Evolutionary conservation across 2,797 vertebrate genomes (phyloP).

Genomic region (Psittacula derbiana): DNA sequence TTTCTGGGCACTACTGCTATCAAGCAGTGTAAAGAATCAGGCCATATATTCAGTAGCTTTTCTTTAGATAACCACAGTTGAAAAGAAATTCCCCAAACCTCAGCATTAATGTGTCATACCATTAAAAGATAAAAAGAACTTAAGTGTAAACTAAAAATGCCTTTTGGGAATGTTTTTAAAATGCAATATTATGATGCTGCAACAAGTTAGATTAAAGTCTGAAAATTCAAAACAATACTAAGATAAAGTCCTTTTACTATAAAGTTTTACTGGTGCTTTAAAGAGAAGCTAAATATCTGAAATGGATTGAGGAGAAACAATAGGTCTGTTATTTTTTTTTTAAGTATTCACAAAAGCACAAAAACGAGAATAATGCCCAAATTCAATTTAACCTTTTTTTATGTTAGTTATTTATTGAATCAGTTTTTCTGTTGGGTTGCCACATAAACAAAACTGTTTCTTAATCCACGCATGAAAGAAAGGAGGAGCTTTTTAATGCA

Average conservation of each 20-base stretch:
- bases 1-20: neutral
- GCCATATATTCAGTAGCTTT: neutral
- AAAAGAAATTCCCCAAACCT: neutral
- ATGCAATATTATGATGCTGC: neutral
- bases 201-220: neutral
- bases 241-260: neutral
- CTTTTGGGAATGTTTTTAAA: neutral
- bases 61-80: neutral
- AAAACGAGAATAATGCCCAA: neutral
- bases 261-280: neutral
- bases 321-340: neutral
- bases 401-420: neutral
- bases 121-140: neutral
- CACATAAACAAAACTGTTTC: neutral
- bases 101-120: neutral
- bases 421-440: neutral
- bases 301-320: neutral
- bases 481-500: neutral
- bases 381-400: neutral
- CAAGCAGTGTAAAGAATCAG: neutral
- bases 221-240: neutral
- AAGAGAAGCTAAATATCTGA: neutral
- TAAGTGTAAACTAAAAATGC: neutral
- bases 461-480: neutral
- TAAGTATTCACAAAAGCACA: neutral